These are phyloP conservation scores for Zoanthus gigantus DNA, from an alignment of 92 coral and sea anemone genomes.

Conservation along the genomic window DNA sequence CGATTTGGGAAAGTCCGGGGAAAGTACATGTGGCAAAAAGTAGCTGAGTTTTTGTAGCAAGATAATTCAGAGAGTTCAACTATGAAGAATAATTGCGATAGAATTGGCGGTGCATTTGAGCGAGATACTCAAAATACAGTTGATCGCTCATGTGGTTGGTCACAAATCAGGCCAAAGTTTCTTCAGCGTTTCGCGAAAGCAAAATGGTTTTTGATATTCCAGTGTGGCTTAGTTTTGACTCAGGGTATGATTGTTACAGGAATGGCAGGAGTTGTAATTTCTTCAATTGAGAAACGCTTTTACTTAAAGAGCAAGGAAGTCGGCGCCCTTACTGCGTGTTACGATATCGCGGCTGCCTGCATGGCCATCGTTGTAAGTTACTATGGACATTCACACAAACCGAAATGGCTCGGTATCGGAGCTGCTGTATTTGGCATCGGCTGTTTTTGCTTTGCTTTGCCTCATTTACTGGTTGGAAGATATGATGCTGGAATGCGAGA, in stretches of 20 bases:
- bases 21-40: background rate
- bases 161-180: slow-evolving; percentile 60
- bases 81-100: background rate
- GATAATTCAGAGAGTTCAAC: background rate
- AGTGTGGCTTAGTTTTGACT: slow-evolving; percentile 87
- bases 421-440: slow-evolving; percentile 88
- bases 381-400: slow-evolving; percentile 93
- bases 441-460: slow-evolving; percentile 89
- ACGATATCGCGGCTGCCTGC: slow-evolving; percentile 88
- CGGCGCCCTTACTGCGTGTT: slow-evolving; percentile 83
- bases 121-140: background rate
- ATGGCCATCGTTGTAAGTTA: slow-evolving; percentile 93
- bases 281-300: slow-evolving; percentile 93
- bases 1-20: background rate
- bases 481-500: slow-evolving; percentile 75
- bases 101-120: background rate
- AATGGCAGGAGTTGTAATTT: slow-evolving; percentile 86
- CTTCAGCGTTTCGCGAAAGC: slow-evolving; percentile 82
- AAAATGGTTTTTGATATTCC: slow-evolving; percentile 90
- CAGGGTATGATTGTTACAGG: slow-evolving; percentile 98
- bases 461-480: slow-evolving; percentile 82
- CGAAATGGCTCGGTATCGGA: slow-evolving; percentile 96
- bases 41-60: background rate
- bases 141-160: slow-evolving; percentile 71
- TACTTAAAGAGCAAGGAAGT: slow-evolving; percentile 83